Evolutionary conservation across 1,140 invertebrate species (phyloP), one percentile per base, ranked within the genome.

Genomic region (Mylabris phalerata): DNA sequence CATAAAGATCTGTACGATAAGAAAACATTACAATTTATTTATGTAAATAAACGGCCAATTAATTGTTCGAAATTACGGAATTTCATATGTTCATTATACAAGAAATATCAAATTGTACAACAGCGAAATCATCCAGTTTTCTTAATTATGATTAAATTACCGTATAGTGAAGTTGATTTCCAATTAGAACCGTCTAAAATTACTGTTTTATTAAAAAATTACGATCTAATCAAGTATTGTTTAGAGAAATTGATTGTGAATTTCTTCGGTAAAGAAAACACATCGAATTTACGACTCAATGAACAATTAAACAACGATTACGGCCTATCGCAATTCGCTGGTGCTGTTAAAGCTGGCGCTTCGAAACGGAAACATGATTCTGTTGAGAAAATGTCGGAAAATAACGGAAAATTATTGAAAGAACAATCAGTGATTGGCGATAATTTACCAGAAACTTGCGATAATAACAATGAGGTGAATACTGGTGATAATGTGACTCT

Each of bases 161-260:
- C 82, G 9, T 68, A 75, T 49, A 72, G 66, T 56, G 78, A 78
- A 60, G 82, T 84, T 71, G 81, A 85, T 62, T 75, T 84, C 2
- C 75, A 71, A 43, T 72, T 77, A 61, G 77, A 79, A 56, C 73
- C 77, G 25, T 73, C 73, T 13, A 79, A 83, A 68, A 78, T 75
- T 46, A 57, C 77, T 25, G 72, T 85, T 11, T 81, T 84, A 72
- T 87, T 87, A 66, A 79, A 77, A 69, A 75, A 84, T 54, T 84
- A 80, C 78, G 70, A 77, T 38, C 57, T 71, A 47, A 66, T 86
- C n/a, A 70, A 74, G 9, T 69, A 71, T 49, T 74, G 79, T 45
- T 61, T 85, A 39, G 76, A 82, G 56, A 79, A 79, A 67, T 62
- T 79, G 46, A 55, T 83, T 4, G 57, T 57, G 41, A 58, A 57